Percentiles rank a stretch among this genome's conserved stretches.
These are phyloP conservation scores for Dasysyrphus tricinctus DNA, from an alignment of 2,888 invertebrate species.

Conservation along the genomic window DNA sequence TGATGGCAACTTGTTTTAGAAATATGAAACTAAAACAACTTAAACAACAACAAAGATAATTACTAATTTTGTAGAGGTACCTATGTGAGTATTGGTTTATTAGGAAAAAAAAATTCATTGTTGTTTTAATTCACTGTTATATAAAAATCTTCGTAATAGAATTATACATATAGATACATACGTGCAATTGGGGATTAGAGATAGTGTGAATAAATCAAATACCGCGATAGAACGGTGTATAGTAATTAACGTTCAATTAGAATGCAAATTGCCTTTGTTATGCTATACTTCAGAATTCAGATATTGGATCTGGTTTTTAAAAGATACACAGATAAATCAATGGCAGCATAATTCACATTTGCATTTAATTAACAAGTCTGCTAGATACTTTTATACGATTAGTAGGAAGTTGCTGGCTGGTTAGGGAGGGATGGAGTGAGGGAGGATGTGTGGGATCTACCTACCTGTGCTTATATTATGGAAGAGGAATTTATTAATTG, in stretches of 20 bases:
- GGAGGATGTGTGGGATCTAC: constrained; percentile 58
- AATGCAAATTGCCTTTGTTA: constrained; percentile 70
- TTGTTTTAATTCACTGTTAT: constrained; percentile 50
- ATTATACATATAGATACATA: background rate
- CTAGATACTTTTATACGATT: too few species aligned
- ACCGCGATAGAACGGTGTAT: constrained; percentile 24
- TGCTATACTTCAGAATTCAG: constrained; percentile 23
- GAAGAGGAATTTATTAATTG: constrained; percentile 56
- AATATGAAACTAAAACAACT: background rate
- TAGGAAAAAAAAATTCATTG: constrained; percentile 28
- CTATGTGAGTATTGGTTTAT: background rate
- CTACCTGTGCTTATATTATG: constrained; percentile 30
- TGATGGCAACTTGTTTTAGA: background rate
- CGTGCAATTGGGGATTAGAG: constrained; percentile 5
- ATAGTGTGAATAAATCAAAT: constrained; percentile 66
- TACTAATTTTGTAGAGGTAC: background rate
- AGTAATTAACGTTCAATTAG: constrained; percentile 72
- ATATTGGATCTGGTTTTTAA: constrained; percentile 44
- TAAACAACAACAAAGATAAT: constrained; percentile 13
- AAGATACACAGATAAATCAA: constrained; percentile 55
- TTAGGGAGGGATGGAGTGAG: background rate
- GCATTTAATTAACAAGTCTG: constrained; percentile 35
- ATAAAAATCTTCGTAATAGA: constrained; percentile 15
- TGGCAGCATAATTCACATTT: constrained; percentile 63
- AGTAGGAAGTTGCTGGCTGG: too few species aligned